Percentiles rank a stretch among this genome's conserved stretches.
These are phyloP conservation scores for Petaurus breviceps DNA, from an alignment of 2,113 vertebrate genomes.

Conservation along the genomic window DNA sequence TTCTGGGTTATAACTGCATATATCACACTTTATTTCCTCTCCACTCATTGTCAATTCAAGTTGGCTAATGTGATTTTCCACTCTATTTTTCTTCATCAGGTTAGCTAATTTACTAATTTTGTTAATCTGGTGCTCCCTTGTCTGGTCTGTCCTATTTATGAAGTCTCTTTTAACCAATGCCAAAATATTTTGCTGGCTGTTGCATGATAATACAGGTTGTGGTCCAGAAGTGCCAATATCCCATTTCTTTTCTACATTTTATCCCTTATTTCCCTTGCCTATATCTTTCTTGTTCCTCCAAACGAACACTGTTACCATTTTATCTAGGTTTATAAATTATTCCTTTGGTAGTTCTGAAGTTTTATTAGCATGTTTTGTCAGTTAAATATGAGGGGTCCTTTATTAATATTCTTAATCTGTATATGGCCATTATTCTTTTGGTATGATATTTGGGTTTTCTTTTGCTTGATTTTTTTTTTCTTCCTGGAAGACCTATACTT, in stretches of 20 bases:
- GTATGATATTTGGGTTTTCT: not conserved
- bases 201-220: not conserved
- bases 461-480: not conserved
- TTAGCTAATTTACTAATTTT: not conserved
- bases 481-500: not conserved
- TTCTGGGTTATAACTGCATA: not conserved
- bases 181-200: not conserved
- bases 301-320: not conserved
- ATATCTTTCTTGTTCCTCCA: not conserved
- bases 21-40: not conserved
- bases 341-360: not conserved
- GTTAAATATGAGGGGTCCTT: not conserved
- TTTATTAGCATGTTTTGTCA: not conserved
- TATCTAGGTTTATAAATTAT: not conserved
- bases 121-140: not conserved
- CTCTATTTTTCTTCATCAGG: not conserved
- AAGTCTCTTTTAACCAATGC: not conserved
- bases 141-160: not conserved
- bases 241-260: not conserved
- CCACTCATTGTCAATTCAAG: not conserved
- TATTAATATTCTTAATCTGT: not conserved
- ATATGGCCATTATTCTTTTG: not conserved
- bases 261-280: not conserved
- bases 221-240: not conserved
- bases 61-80: not conserved